These are phyloP conservation scores for Metaphire vulgaris DNA, from an alignment of 1,140 invertebrate genomes.

Conservation along the genomic window DNA sequence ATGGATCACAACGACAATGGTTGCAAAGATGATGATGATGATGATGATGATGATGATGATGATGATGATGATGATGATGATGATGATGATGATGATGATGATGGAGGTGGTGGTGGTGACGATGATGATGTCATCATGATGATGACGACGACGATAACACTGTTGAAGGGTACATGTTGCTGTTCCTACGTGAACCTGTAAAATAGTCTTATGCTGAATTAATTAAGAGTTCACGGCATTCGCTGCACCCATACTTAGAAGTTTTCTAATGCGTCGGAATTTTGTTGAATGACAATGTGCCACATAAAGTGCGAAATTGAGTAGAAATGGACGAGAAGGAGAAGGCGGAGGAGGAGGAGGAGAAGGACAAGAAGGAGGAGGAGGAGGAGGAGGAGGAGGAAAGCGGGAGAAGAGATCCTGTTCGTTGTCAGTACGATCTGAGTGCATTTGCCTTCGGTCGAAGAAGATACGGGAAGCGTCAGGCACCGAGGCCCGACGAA, in stretches of 20 bases:
- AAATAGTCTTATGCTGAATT: too few relatives aligned
- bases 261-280: too few relatives aligned
- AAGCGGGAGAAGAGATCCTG: background rate
- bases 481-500: too few relatives aligned
- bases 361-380: background rate
- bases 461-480: too few relatives aligned
- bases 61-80: conserved; percentile 23
- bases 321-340: background rate
- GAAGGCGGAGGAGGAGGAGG: background rate
- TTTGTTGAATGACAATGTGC: too few relatives aligned
- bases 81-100: conserved; percentile 22
- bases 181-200: too few relatives aligned
- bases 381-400: background rate
- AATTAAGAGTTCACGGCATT: too few relatives aligned
- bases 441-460: too few relatives aligned
- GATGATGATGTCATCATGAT: conserved; percentile 4
- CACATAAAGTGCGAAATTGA: background rate
- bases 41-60: conserved; percentile 24
- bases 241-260: too few relatives aligned
- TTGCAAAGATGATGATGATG: conserved; percentile 19
- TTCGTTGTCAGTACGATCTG: too few relatives aligned
- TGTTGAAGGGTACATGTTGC: too few relatives aligned
- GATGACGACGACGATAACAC: too few relatives aligned
- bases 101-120: conserved; percentile 11
- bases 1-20: conserved; percentile 33